Base-by-base conservation (phyloP, 2,797 vertebrate genomes). In the Danio tinwini region DNA sequence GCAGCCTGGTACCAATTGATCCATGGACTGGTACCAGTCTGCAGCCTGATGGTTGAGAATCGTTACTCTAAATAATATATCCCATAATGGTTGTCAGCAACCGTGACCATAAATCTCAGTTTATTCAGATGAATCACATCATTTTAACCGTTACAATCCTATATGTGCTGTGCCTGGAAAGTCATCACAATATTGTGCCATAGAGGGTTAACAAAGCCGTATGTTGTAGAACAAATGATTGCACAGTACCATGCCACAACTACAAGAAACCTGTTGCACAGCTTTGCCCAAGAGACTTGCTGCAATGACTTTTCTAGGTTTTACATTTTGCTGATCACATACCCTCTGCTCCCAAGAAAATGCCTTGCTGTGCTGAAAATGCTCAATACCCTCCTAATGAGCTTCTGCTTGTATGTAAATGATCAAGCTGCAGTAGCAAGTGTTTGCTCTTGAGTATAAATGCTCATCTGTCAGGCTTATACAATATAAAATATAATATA, bases 271-370 rank as follows among this genome's bases (percentile, higher is more conserved):
- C 53, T 59, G 40, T 59, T 58, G 53, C 42, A n/a, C 5, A 29
- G 70, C 17, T 5, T 45, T 58, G 40, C 17, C 40, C 70, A 58
- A 10, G 53, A 73, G 9, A 45, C 16, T 58, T 21, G 29, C 55
- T 37, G 14, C 14, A 37, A 44, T 47, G 0, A 44, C 40, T 59
- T 59, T 59, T 14, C 55, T 45, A 13, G 40, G 16, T 45, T 59
- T 45, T 7, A n/a, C 8, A 16, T 47, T 58, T 59, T 73, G 70
- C 55, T 73, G 55, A 73, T 73, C 70, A 73, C 53, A 47, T 37
- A 29, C 8, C 29, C 42, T 59, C 12, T 58, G n/a, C 19, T 44
- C 12, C 9, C 3, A 52, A 5, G 14, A 59, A 42, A 45, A 72
- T 56, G 14, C 19, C 19, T 29, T 58, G 8, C 17, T 72, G 39